Base-by-base conservation (phyloP, 2,888 invertebrate genomes). In the Orgyia antiqua region DNA sequence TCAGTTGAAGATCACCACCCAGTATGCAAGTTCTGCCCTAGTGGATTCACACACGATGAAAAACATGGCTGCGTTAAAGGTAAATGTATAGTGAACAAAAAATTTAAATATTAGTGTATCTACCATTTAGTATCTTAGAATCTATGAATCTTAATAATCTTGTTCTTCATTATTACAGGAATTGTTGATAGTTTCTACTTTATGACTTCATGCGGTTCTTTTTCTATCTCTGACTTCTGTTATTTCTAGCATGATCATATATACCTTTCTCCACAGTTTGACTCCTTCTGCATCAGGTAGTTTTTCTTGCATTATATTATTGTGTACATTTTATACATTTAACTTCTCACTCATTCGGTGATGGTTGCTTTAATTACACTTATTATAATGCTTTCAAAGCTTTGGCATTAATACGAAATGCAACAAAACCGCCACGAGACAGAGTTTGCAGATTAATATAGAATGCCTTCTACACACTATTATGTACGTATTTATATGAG, bases 1-100 rank as follows among this genome's bases (percentile, higher is more conserved):
- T 93, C 93, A 87, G 96, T 96, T 64, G 95, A 96, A 90, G 94
- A 96, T 84, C 97, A 97, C 89, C 94, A 93, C 88, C 94, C 96
- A 60, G 92, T 94, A 83, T 97, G 97, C 93, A 95, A 95, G 92
- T 95, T 94, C 91, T 97, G 97, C 89, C 95, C 96, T 72, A 90
- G 91, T 84, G 97, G 96, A 89, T 96, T 93, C 90, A 92, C 92
- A 88, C 93, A 94, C 83, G 95, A 96, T 88, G 91, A 94, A 75
- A 92, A 92, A 89, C 93, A 93, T 88, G 96, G 96, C 93, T 97
- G 96, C 90, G 92, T 94, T 88, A 94, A 95, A 96, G 96, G 96
- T 96, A 96, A 95, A 80, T 73, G 58, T 53, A 45, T 42, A 43
- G 42, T 30, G 51, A 51, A 20, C 47, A 35, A 36, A 36, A 46